Evolutionary conservation across 1,140 invertebrate species (phyloP).

Genomic region (Xylocopa sonorina): DNA sequence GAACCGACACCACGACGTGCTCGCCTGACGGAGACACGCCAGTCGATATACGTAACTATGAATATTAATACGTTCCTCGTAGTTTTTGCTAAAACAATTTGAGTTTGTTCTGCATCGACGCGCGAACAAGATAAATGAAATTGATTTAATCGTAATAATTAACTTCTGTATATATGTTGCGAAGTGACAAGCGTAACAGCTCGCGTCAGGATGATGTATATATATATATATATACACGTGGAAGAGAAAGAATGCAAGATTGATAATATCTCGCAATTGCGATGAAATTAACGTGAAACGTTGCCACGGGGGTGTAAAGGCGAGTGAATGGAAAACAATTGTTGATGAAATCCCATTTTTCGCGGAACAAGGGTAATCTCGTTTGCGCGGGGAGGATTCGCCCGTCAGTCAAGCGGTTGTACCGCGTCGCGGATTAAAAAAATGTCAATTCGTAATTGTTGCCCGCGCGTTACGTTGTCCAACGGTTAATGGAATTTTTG

Average conservation of each 20-base stretch:
- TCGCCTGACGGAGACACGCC: background rate
- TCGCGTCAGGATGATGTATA: too few species aligned
- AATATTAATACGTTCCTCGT: slow-evolving; percentile 2
- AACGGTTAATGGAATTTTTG: slow-evolving; percentile 78
- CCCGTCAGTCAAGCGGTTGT: slow-evolving; percentile 58
- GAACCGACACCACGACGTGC: slow-evolving; percentile 43
- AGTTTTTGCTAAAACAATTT: background rate
- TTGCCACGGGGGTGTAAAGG: background rate
- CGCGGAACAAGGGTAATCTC: slow-evolving; percentile 23
- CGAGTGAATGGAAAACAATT: background rate
- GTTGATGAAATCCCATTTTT: slow-evolving; percentile 59
- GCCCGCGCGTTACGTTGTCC: slow-evolving; percentile 29
- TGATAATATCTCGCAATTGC: too few species aligned
- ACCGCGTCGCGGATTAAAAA: slow-evolving; percentile 64
- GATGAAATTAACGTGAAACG: too few species aligned
- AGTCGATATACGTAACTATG: slow-evolving; percentile 36
- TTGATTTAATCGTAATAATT: too few species aligned
- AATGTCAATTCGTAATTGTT: slow-evolving; percentile 77
- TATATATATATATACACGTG: too few species aligned
- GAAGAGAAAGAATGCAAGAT: too few species aligned
- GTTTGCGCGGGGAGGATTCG: slow-evolving; percentile 65
- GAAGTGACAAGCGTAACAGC: too few species aligned
- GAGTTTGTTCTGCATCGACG: too few species aligned
- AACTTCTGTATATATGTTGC: too few species aligned
- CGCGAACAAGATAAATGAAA: too few species aligned